These are phyloP conservation scores for Acanthococcus lagerstroemiae DNA, from an alignment of 2,888 invertebrate species.

Conservation along the genomic window DNA sequence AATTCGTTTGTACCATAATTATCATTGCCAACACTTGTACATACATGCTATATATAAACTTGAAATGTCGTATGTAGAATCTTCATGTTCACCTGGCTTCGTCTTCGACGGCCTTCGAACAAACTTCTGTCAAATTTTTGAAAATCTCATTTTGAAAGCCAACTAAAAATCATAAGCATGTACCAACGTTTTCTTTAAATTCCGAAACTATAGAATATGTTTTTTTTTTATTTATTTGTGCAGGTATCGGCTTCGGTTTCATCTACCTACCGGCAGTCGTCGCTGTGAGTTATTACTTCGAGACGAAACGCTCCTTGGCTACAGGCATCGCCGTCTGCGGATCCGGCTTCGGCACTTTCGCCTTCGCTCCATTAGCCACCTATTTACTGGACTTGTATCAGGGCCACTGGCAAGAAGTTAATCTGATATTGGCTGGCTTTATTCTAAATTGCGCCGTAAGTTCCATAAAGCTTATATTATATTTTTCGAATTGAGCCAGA, in stretches of 20 bases:
- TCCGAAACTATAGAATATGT: no score
- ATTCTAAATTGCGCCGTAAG: slow-evolving; percentile 79
- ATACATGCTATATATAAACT: no score
- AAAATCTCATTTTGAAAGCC: not conserved
- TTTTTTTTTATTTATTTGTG: no score
- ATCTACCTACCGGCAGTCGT: slow-evolving; percentile 94
- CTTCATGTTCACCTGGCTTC: no score
- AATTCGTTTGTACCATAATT: no score
- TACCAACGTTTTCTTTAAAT: no score
- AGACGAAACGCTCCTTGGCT: slow-evolving; percentile 85
- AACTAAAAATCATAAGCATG: no score
- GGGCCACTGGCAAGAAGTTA: slow-evolving; percentile 81
- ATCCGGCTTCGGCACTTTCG: slow-evolving; percentile 89
- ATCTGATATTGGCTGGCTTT: slow-evolving; percentile 82
- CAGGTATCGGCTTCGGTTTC: slow-evolving; percentile 85
- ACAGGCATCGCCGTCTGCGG: slow-evolving; percentile 94
- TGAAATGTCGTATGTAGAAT: no score
- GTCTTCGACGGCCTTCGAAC: no score
- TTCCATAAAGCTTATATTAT: no score
- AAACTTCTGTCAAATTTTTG: not conserved
- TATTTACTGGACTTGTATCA: slow-evolving; percentile 63
- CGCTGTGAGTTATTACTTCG: slow-evolving; percentile 94
- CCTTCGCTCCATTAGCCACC: slow-evolving; percentile 84
- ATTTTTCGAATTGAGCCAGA: no score
- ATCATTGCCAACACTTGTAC: no score